Base-by-base conservation (phyloP, 1,140 invertebrate genomes). In the Sminthurides bifidus region DNA sequence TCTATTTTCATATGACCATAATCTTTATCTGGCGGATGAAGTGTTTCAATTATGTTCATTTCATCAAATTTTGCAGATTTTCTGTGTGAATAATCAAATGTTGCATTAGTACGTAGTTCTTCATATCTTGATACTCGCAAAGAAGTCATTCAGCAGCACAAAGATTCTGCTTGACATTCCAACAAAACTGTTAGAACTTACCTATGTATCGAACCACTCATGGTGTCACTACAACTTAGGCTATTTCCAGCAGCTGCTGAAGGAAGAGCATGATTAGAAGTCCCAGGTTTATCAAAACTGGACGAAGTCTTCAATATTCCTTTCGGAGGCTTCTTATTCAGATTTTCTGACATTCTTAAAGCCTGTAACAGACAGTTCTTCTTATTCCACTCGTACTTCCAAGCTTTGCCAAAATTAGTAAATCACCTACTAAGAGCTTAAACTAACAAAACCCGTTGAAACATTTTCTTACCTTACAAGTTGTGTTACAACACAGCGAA, bases 1-100 rank as follows among this genome's bases (percentile, higher is more conserved):
- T 96, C 91, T 53, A 98, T 93, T 77, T 98, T 99, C 92, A 98
- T 98, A 68, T 95, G 92, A 29, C 54, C 95, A 74, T 98, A 99
- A 75, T 98, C 94, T 75, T 99, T 99, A 69, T 93, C 92, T 27
- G 87, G 74, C 37, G 95, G 95, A 79, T 99, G 95, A 67, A 93
- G 81, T 3, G 96, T 99, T 54, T 92, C 92, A 65, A 98, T 78
- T 59, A 99, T 98, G 74, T 98, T 99, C 83, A 97, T 92, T 77
- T 99, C 94, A 76, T 99, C 95, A 79, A 92, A 97, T 77, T 92
- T 88, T 71, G 88, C 91, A 56, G 76, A 69, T 55, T 68, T 71
- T 2, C 57, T 53, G 37, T 52, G 29, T 15, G 17, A 8, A 29
- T 3, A 50, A 33, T 12, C 14, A 45, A 45, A 24, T 41, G 35